Percentiles rank a stretch among this genome's conserved stretches.
phyloP scores from a whole-genome alignment of 2,797 vertebrate genomes.

The Sardinella longiceps region DNA sequence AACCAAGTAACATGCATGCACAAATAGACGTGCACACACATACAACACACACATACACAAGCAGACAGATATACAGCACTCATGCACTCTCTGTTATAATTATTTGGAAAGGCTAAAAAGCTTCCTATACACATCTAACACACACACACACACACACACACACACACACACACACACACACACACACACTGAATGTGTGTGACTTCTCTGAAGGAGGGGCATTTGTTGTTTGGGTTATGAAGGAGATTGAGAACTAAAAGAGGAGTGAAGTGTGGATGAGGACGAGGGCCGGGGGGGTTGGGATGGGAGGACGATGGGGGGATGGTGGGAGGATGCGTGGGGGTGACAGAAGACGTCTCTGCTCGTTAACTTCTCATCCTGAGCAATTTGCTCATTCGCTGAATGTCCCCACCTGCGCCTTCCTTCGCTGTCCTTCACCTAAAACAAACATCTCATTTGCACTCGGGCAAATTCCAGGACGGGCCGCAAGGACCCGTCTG shows the following conservation, averaged over 20 bases:
- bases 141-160: no score
- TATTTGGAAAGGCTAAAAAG: no score
- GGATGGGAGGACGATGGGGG: neutral
- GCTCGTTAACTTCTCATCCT: neutral
- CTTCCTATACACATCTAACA: no score
- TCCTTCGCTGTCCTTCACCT: neutral
- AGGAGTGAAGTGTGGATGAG: neutral
- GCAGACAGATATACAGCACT: no score
- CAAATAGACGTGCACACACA: no score
- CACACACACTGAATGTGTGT: no score
- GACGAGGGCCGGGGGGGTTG: neutral
- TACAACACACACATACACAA: no score
- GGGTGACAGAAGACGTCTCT: neutral
- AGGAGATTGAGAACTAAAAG: neutral
- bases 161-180: no score
- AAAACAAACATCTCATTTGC: slow-evolving; percentile 13
- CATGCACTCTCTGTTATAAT: no score
- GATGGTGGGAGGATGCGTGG: neutral
- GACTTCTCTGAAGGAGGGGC: neutral
- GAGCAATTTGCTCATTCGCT: neutral
- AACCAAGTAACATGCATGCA: no score
- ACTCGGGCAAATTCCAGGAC: slow-evolving; percentile 22
- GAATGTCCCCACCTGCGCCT: neutral
- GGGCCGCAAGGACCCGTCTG: neutral
- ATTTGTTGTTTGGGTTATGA: neutral